Percentiles rank a stretch among this genome's conserved stretches.
phyloP scores from a whole-genome alignment of 2,113 vertebrate genomes.

The Pseudorhombus dupliciocellatus region DNA sequence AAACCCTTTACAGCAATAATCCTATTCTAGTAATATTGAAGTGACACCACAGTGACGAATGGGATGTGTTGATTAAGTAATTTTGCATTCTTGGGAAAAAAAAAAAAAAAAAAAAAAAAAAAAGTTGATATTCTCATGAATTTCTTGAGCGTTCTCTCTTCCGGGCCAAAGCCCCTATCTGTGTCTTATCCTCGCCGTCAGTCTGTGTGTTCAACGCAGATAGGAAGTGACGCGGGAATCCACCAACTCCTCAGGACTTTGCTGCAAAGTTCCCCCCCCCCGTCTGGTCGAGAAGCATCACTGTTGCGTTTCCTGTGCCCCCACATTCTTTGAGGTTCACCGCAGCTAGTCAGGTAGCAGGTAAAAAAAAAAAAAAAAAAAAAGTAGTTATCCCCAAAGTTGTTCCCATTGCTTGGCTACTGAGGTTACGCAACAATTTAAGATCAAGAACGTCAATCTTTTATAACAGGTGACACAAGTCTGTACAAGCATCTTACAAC shows the following conservation, averaged over 20 bases:
- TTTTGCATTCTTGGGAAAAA: background rate
- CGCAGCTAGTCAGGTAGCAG: background rate
- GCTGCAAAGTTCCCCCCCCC: background rate
- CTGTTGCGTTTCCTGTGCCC: background rate
- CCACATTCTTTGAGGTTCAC: background rate
- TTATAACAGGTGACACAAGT: conserved; percentile 18
- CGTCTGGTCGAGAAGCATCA: background rate
- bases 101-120: too few relatives aligned
- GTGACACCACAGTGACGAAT: too few relatives aligned
- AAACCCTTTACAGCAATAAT: too few relatives aligned
- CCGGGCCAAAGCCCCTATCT: conserved; percentile 18
- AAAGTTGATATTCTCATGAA: conserved; percentile 35
- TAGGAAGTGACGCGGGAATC: conserved; percentile 30
- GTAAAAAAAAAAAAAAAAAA: too few relatives aligned
- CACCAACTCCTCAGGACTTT: conserved; percentile 21
- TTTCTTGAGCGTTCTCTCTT: conserved; percentile 29
- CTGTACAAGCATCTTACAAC: conserved; percentile 20
- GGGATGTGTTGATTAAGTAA: background rate
- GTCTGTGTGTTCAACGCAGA: conserved; percentile 44
- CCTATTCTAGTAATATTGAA: too few relatives aligned
- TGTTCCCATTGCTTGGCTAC: background rate
- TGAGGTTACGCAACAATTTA: background rate
- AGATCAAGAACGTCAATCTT: background rate
- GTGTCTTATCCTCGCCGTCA: conserved; percentile 52
- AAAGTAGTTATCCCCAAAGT: background rate